Base-by-base conservation (phyloP, 2,113 vertebrate species). In the Nibea coibor region DNA sequence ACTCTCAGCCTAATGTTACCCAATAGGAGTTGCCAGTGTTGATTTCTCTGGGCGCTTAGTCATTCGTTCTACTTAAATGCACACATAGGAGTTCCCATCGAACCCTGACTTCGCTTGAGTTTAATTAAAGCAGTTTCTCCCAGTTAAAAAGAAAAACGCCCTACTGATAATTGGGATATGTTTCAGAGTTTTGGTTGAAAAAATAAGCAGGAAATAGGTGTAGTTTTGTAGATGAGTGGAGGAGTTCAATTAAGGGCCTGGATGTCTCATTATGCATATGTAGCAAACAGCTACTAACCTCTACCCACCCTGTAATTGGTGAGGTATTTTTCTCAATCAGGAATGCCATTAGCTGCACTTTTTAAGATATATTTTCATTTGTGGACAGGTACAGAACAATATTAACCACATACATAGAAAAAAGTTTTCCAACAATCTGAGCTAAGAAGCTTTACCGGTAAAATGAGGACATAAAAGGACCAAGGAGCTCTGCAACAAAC, bases 1-100 rank as follows among this genome's bases (percentile, higher is more conserved):
- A 28, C 56, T 53, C 51, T 0, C 45, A 0, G 39, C 39, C 68
- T 66, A 15, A 58, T 58, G 82, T 85, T 71, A 83, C 76, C 80
- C 56, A 83, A 83, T 24, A 51, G 62, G 59, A 75, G 67, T 16
- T 64, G 35, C 58, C 59, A 14, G 64, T 81, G 83, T 78, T 71
- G 83, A 72, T 64, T 79, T 22, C 35, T 47, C 65, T 10, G 51
- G 79, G 67, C 57, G 72, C 80, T 81, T 39, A 53, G 80, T 62
- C 51, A 85, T 75, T 2, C 19, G 42, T 35, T 53, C 5, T 31
- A 24, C 50, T 22, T 4, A 16, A 20, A 53, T 22, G 48, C 45
- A 65, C 56, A 54, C 69, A 43, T 39, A n/a, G 16, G n/a, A 48
- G 3, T 15, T 7, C 26, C 42, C 12, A 26, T 77, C 35, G 5